These are phyloP conservation scores for Prunella strophiata DNA, from an alignment of 2,797 vertebrate species.

Conservation along the genomic window DNA sequence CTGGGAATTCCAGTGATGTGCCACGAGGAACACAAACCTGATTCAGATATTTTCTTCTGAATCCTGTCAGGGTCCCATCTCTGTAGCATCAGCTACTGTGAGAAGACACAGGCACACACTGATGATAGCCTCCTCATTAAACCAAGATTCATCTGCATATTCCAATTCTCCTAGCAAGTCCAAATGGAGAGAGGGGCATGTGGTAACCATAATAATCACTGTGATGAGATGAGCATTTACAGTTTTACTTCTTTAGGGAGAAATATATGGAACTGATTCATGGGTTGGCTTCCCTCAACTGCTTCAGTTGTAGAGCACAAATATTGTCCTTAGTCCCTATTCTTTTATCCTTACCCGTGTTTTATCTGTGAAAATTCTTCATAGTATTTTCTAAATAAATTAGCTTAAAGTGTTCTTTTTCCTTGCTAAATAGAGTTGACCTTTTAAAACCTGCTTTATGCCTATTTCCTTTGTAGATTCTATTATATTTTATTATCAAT, in stretches of 20 bases:
- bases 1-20: neutral
- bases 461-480: neutral
- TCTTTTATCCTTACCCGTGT: neutral
- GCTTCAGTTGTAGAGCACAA: neutral
- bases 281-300: neutral
- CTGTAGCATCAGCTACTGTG: neutral
- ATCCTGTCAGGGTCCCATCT: neutral
- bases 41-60: neutral
- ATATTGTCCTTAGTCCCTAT: neutral
- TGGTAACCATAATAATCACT: neutral
- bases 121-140: neutral
- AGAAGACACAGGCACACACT: neutral
- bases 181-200: neutral
- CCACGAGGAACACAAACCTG: neutral
- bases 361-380: constrained; percentile 10
- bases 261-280: neutral
- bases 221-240: rapidly evolving
- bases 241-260: neutral
- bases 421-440: constrained; percentile 27
- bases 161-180: neutral
- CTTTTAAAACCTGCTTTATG: constrained; percentile 45
- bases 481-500: constrained; percentile 8
- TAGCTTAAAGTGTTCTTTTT: constrained; percentile 9
- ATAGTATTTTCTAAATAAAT: constrained; percentile 38
- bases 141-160: neutral